Conservation (phyloP, 2,888 invertebrate species). For the Gryllus longicercus region DNA sequence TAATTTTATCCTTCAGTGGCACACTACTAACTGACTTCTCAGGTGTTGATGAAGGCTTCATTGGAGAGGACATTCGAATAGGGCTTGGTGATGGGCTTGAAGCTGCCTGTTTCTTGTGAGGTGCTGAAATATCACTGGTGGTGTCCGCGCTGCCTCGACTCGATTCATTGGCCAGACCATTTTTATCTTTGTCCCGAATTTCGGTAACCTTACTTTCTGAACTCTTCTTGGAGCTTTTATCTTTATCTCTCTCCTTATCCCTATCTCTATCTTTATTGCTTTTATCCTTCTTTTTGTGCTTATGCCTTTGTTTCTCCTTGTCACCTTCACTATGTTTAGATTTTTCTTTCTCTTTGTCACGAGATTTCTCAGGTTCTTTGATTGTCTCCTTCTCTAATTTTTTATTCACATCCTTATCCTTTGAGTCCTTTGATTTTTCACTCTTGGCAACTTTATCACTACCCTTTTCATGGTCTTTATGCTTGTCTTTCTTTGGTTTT, state of each 20-base stretch:
- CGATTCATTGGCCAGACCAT: constrained; percentile 35
- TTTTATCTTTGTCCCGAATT: constrained; percentile 35
- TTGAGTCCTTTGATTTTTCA: constrained; percentile 40
- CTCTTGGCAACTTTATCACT: constrained; percentile 44
- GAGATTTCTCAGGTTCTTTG: constrained; percentile 49
- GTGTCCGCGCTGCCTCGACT: background rate
- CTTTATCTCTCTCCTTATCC: constrained; percentile 32
- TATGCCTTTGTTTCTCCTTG: constrained; percentile 43
- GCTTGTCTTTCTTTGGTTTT: constrained; percentile 56
- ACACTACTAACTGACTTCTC: constrained; percentile 25
- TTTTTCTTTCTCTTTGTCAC: constrained; percentile 52
- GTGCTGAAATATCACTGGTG: background rate
- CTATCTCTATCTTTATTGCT: constrained; percentile 48
- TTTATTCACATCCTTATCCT: constrained; percentile 43
- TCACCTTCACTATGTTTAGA: constrained; percentile 45
- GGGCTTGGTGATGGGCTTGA: constrained; percentile 20
- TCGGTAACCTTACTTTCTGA: constrained; percentile 35
- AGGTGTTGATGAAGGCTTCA: constrained; percentile 26
- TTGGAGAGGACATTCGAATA: constrained; percentile 24
- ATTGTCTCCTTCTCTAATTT: constrained; percentile 45
- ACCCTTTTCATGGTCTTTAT: constrained; percentile 58
- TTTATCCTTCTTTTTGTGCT: constrained; percentile 45
- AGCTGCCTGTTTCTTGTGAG: constrained; percentile 20
- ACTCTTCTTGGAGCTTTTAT: constrained; percentile 33
- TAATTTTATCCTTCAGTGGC: constrained; percentile 35